phyloP scores from a whole-genome alignment of 1,140 invertebrate genomes.

The Cherax quadricarinatus region DNA sequence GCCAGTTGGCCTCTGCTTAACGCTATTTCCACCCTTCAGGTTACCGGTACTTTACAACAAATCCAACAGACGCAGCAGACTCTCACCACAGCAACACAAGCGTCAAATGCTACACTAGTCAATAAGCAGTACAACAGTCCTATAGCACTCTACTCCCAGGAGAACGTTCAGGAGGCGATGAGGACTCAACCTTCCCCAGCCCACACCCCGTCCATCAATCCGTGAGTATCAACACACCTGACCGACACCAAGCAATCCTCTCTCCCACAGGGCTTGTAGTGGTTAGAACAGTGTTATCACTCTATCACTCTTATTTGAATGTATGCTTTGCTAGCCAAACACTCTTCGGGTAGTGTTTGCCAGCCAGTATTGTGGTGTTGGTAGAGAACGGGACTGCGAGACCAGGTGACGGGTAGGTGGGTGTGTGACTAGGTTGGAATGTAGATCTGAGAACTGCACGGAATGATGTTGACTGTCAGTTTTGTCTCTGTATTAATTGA shows the following conservation, averaged over 20 bases:
- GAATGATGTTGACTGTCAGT: too few relatives aligned
- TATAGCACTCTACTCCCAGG: slow-evolving; percentile 43
- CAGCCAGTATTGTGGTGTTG: not conserved
- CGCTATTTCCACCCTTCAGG: slow-evolving; percentile 31
- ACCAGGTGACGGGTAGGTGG: not conserved
- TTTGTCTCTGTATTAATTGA: too few relatives aligned
- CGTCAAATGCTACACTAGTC: slow-evolving; percentile 7
- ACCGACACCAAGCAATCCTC: not conserved
- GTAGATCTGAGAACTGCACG: too few relatives aligned
- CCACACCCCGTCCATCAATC: slow-evolving; percentile 24
- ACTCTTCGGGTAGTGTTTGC: not conserved
- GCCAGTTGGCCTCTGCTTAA: not conserved
- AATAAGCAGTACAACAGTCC: slow-evolving; percentile 59
- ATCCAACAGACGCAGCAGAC: slow-evolving; percentile 51
- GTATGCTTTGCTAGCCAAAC: not conserved
- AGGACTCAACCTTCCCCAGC: slow-evolving; percentile 17
- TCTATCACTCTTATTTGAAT: not conserved
- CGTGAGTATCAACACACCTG: slow-evolving; percentile 29
- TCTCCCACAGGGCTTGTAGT: too few relatives aligned
- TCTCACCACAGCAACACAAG: slow-evolving; percentile 2
- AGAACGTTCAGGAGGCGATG: slow-evolving; percentile 59
- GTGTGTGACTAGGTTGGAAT: too few relatives aligned
- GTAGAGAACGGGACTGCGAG: not conserved
- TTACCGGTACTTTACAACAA: slow-evolving; percentile 59
- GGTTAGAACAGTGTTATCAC: too few relatives aligned